Evolutionary conservation across 2,113 vertebrate species (phyloP).

Genomic region (Dasyornis broadbenti): DNA sequence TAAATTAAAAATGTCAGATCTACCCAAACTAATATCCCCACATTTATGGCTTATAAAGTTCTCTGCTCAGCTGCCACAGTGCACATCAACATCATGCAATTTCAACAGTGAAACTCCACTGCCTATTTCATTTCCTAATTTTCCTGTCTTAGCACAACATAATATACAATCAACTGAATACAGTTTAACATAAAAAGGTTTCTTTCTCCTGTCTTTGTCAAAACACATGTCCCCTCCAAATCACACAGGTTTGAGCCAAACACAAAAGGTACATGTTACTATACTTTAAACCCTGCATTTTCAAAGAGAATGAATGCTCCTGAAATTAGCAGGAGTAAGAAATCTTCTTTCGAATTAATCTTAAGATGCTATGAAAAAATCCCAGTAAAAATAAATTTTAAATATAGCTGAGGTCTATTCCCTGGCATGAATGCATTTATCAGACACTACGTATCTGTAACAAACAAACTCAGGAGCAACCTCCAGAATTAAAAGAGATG

Average conservation of each 20-base stretch:
- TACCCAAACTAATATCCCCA: background rate
- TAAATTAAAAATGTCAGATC: background rate
- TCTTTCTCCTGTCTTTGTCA: background rate
- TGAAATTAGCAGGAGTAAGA: background rate
- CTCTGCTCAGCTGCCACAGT: background rate
- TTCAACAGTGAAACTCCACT: background rate
- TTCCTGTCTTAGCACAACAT: background rate
- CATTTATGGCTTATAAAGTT: background rate
- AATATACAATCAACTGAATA: background rate
- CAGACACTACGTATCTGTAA: background rate
- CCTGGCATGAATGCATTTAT: background rate
- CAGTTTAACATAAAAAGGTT: background rate
- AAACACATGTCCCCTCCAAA: background rate
- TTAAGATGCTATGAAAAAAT: background rate
- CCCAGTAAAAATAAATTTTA: background rate
- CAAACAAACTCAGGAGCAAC: background rate
- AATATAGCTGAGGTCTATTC: background rate
- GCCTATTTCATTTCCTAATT: background rate
- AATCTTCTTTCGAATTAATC: too few species aligned
- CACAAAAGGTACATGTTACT: background rate
- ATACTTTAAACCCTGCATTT: background rate
- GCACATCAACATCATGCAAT: background rate
- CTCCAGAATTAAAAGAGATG: background rate
- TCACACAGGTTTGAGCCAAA: background rate
- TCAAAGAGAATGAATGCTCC: background rate